These are phyloP conservation scores for Cephalotes varians DNA, from an alignment of 2,888 invertebrate species.

Conservation along the genomic window DNA sequence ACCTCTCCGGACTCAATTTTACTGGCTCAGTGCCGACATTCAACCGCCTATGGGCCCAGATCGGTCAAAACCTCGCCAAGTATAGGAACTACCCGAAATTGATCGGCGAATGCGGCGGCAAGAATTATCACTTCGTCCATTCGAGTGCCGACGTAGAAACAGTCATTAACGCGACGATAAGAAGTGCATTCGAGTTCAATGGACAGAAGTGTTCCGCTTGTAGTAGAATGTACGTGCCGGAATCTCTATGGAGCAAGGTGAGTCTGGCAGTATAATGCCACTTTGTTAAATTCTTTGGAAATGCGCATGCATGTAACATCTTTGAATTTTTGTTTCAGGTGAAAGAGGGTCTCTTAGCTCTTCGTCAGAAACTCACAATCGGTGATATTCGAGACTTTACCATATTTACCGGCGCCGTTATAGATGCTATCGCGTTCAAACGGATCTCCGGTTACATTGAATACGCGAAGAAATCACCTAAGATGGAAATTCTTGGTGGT, in stretches of 20 bases:
- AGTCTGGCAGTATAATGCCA: conserved; percentile 33
- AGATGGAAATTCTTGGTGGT: conserved; percentile 94
- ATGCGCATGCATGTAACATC: not conserved
- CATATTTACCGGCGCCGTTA: conserved; percentile 97
- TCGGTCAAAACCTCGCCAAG: conserved; percentile 93
- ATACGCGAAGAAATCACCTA: conserved; percentile 91
- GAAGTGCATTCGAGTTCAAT: conserved; percentile 97
- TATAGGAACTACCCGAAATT: conserved; percentile 97
- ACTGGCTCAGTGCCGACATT: conserved; percentile 99
- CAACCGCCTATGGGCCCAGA: conserved; percentile 96
- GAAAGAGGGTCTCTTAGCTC: conserved; percentile 90
- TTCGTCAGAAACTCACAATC: conserved; percentile 92
- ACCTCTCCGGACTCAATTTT: conserved; percentile 98
- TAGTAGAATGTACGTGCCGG: conserved; percentile 98
- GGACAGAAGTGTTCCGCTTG: conserved; percentile 99
- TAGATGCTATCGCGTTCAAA: conserved; percentile 96
- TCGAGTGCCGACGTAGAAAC: conserved; percentile 94
- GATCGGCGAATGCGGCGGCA: conserved; percentile 99
- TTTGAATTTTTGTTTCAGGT: conserved; percentile 85
- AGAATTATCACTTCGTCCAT: conserved; percentile 99
- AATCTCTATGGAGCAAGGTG: conserved; percentile 93
- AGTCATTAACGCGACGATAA: conserved; percentile 94
- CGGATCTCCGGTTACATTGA: conserved; percentile 96
- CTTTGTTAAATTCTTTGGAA: not conserved
- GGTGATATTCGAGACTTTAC: conserved; percentile 94